These are phyloP conservation scores for Tringa solitaria DNA, from an alignment of 2,113 vertebrate species.

Conservation along the genomic window DNA sequence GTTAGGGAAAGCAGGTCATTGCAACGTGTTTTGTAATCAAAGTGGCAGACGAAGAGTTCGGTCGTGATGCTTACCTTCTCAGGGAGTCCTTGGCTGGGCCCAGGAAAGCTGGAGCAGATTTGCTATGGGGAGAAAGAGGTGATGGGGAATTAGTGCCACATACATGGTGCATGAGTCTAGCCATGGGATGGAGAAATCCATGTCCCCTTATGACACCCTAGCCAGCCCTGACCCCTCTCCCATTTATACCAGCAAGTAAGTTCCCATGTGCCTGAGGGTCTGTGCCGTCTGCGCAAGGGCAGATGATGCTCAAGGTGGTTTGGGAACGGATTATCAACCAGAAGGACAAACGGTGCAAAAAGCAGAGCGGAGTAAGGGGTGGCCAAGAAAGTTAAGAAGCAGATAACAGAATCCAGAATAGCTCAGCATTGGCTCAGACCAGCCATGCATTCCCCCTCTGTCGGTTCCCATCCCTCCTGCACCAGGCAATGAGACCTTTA, in stretches of 20 bases:
- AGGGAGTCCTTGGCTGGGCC: neutral
- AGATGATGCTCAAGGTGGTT: neutral
- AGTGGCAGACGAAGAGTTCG: neutral
- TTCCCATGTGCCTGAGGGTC: neutral
- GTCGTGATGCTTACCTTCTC: neutral
- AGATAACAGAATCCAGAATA: neutral
- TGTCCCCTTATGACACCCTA: neutral
- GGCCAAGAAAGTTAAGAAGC: neutral
- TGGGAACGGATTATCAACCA: neutral
- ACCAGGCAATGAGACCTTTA: neutral
- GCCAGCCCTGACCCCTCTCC: neutral
- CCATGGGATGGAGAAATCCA: neutral
- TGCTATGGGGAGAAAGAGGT: neutral
- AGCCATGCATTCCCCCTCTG: neutral
- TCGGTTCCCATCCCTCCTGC: neutral
- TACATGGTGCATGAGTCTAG: neutral
- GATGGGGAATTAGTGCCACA: neutral
- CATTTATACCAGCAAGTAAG: fast-evolving
- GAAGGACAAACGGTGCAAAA: neutral
- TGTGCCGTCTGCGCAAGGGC: neutral
- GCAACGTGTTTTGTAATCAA: fast-evolving
- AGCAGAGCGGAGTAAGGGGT: neutral
- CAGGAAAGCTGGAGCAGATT: neutral
- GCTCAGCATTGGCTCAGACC: neutral
- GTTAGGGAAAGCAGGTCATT: slow-evolving; percentile 33